Percentiles rank a stretch among this genome's conserved stretches.
phyloP scores from a whole-genome alignment of 2,797 vertebrate genomes.

The Cirrhinus mrigala region DNA sequence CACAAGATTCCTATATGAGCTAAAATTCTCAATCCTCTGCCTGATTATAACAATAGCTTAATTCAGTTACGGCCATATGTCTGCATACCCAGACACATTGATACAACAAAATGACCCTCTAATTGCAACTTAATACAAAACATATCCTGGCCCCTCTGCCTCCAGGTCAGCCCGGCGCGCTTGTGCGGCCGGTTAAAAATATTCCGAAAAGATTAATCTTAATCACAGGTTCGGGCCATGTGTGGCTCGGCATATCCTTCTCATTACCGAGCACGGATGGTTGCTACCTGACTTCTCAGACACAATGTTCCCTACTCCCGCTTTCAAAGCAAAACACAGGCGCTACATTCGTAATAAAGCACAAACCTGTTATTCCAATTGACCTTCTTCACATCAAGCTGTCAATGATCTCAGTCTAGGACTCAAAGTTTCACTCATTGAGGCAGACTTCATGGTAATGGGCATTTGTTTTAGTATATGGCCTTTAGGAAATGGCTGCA shows the following conservation, averaged over 20 bases:
- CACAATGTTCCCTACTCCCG: slow-evolving; percentile 72
- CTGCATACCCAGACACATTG: slow-evolving; percentile 45
- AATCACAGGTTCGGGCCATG: slow-evolving; percentile 84
- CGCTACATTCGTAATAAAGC: slow-evolving; percentile 85
- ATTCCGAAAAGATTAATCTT: slow-evolving; percentile 80
- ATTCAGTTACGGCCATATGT: slow-evolving; percentile 48
- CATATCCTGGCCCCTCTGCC: slow-evolving; percentile 47
- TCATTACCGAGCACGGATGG: slow-evolving; percentile 77
- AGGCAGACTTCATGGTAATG: slow-evolving; percentile 83
- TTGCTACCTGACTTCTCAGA: slow-evolving; percentile 70
- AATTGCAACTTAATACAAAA: slow-evolving; percentile 54
- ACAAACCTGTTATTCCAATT: slow-evolving; percentile 89
- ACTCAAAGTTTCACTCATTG: slow-evolving; percentile 77
- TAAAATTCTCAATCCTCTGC: not conserved
- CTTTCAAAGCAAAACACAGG: slow-evolving; percentile 76
- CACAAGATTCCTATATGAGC: slow-evolving; percentile 5
- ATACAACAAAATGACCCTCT: slow-evolving; percentile 42
- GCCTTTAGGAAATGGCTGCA: slow-evolving; percentile 69
- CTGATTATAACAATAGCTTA: slow-evolving; percentile 48
- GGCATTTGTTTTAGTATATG: slow-evolving; percentile 81
- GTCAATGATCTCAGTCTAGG: slow-evolving; percentile 86
- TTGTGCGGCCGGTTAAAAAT: slow-evolving; percentile 59
- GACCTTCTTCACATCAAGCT: slow-evolving; percentile 87
- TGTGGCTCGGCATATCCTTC: slow-evolving; percentile 83
- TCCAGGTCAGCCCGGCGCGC: slow-evolving; percentile 45